These are phyloP conservation scores for Actenoides hombroni DNA, from an alignment of 2,113 vertebrate species.

Conservation along the genomic window DNA sequence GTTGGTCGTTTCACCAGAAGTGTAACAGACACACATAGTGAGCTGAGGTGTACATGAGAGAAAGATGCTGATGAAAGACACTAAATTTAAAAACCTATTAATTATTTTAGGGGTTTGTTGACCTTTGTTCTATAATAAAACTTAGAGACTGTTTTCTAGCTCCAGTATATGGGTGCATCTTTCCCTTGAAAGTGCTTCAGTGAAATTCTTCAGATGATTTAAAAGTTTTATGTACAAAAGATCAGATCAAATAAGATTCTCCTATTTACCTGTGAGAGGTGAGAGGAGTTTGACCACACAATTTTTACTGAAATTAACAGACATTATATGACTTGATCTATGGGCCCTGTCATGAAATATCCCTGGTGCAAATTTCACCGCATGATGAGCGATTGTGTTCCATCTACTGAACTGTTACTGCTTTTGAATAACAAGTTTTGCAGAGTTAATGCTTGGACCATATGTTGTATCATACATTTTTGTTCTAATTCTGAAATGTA, in stretches of 20 bases:
- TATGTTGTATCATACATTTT: background rate
- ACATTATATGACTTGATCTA: background rate
- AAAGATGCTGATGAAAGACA: background rate
- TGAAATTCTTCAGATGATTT: background rate
- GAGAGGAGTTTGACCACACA: background rate
- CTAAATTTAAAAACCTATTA: background rate
- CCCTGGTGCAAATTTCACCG: background rate
- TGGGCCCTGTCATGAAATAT: background rate
- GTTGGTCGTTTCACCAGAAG: background rate
- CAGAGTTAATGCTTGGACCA: background rate
- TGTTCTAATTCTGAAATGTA: constrained; percentile 15
- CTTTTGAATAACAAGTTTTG: background rate
- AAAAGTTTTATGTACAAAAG: background rate
- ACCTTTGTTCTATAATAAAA: background rate
- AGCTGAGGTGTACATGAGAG: background rate
- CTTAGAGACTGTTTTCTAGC: background rate
- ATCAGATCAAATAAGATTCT: background rate
- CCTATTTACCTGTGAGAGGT: background rate
- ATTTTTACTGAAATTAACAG: background rate
- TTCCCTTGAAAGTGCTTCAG: background rate
- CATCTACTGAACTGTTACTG: background rate
- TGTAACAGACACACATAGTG: rapidly evolving
- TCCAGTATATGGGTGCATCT: background rate
- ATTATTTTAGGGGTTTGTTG: background rate
- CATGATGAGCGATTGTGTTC: background rate